phyloP scores from a whole-genome alignment of 2,797 vertebrate species.

The Falco naumanni region DNA sequence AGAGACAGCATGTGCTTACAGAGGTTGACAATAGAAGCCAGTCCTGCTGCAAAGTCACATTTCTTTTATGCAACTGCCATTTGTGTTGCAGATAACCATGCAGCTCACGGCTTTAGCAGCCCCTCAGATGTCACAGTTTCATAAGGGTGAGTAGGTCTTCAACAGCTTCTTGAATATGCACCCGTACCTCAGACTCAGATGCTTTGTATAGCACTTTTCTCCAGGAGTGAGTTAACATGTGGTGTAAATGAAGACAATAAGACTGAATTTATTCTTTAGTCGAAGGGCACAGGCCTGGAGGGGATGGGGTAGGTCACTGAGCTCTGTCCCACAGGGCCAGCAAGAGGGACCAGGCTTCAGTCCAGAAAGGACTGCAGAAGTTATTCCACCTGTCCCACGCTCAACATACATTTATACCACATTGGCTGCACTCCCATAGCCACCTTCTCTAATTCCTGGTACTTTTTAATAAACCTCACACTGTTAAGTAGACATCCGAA shows the following conservation, averaged over 20 bases:
- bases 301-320: neutral
- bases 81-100: neutral
- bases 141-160: neutral
- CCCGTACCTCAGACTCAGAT: neutral
- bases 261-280: neutral
- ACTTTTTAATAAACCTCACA: neutral
- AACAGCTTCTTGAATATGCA: neutral
- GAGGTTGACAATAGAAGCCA: neutral
- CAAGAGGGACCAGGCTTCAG: neutral
- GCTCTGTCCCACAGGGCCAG: neutral
- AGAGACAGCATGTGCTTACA: neutral
- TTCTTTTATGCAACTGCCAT: neutral
- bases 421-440: accelerated
- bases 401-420: accelerated
- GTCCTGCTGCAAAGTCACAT: neutral
- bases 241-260: neutral
- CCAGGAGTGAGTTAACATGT: neutral
- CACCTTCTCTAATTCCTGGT: neutral
- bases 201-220: neutral
- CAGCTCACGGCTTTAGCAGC: neutral
- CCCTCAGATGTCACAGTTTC: neutral
- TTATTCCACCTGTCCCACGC: neutral
- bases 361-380: neutral
- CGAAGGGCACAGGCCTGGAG: neutral
- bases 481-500: neutral